Conservation (phyloP, 2,797 vertebrate genomes). For the Enteromius viviparus region DNA sequence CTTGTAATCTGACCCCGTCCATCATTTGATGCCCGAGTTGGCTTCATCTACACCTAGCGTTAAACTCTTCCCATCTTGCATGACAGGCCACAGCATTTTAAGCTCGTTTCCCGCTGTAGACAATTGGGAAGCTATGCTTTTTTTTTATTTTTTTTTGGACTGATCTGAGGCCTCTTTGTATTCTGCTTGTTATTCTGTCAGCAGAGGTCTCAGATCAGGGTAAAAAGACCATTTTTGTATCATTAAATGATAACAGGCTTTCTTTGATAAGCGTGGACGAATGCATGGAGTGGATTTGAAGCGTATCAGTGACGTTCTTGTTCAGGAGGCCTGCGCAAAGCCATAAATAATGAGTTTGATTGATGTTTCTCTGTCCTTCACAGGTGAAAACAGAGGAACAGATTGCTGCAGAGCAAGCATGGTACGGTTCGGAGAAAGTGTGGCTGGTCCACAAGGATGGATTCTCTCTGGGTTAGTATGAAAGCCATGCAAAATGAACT, state of each 20-base stretch:
- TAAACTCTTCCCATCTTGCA: constrained; percentile 32
- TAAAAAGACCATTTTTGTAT: neutral
- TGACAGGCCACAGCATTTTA: constrained; percentile 18
- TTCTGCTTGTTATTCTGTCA: neutral
- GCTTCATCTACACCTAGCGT: constrained; percentile 27
- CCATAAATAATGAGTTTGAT: constrained; percentile 10
- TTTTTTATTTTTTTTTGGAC: neutral
- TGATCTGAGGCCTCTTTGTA: constrained; percentile 31
- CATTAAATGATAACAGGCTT: neutral
- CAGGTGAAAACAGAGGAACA: constrained; percentile 97
- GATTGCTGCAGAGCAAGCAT: constrained; percentile 91
- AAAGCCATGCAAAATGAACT: neutral
- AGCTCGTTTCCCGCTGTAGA: neutral
- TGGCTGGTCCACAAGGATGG: constrained; percentile 97
- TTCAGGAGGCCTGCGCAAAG: neutral
- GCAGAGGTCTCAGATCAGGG: constrained; percentile 24
- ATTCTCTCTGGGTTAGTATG: constrained; percentile 90
- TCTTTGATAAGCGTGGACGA: constrained; percentile 7
- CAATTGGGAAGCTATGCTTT: neutral
- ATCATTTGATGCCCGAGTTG: constrained; percentile 16
- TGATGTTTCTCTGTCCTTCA: constrained; percentile 29
- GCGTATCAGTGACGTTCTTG: neutral
- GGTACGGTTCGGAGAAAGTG: constrained; percentile 95
- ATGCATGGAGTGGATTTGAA: constrained; percentile 59
- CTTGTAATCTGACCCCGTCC: constrained; percentile 13